These are phyloP conservation scores for Callorhinus ursinus DNA, from an alignment of 2,113 vertebrate genomes.

Conservation along the genomic window DNA sequence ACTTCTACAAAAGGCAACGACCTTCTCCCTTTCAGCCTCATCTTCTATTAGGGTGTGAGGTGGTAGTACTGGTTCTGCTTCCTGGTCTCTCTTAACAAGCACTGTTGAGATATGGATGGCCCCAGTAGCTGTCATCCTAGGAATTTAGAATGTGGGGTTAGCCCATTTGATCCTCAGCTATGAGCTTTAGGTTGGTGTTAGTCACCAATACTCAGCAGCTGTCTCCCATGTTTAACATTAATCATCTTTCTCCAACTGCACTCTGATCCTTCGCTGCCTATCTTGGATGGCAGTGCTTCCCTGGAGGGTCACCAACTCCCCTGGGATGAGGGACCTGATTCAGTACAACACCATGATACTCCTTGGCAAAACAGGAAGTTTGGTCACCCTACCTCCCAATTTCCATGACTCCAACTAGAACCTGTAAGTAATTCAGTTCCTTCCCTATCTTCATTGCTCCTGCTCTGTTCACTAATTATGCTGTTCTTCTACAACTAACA, in stretches of 20 bases:
- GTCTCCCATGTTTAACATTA: neutral
- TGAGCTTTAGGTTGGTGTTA: neutral
- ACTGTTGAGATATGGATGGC: neutral
- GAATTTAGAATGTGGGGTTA: neutral
- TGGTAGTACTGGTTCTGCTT: neutral
- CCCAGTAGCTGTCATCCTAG: neutral
- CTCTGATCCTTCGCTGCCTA: neutral
- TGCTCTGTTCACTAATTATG: neutral
- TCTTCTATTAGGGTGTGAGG: neutral
- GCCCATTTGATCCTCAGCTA: neutral
- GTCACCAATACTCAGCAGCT: conserved; percentile 15
- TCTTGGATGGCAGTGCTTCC: neutral
- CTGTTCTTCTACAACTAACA: neutral
- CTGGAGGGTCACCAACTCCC: neutral
- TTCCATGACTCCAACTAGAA: neutral
- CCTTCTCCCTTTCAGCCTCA: neutral
- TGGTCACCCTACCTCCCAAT: neutral
- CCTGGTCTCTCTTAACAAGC: neutral
- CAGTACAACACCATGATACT: neutral
- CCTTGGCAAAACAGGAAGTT: neutral
- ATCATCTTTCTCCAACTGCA: neutral
- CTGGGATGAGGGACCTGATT: neutral
- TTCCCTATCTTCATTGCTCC: neutral
- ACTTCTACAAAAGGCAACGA: neutral
- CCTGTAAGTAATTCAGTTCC: neutral